Evolutionary conservation across 2,888 invertebrate species (phyloP), one percentile per base, ranked within the genome.

Genomic region (Caenorhabditis japonica): DNA sequence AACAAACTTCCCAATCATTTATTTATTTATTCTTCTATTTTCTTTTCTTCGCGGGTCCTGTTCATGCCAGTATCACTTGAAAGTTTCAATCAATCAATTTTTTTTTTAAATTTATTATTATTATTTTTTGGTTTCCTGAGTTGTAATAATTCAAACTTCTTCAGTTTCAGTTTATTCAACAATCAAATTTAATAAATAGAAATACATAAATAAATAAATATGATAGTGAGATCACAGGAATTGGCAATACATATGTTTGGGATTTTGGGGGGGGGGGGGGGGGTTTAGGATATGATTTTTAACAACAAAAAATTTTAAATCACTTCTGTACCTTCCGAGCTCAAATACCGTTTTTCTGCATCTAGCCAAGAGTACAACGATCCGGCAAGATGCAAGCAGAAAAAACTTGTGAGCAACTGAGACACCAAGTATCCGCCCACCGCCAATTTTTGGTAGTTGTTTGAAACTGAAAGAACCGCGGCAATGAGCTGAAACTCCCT

Each of bases 11-110:
- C n/a, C n/a, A n/a, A n/a, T n/a, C n/a, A n/a, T n/a, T n/a, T n/a
- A n/a, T n/a, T n/a, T n/a, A n/a, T n/a, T 4, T 27, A 13, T 30
- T 38, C 27, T 43, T 43, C 39, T 27, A 34, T 21, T 49, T 39
- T 23, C 33, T 49, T 43, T 19, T 33, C 7, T 34, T 8, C 2
- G 56, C 73, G 68, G 73, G 73, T 68, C 53, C 38, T 25, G 36
- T 27, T 68, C 51, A 74, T 74, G 73, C 68, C 73, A 74, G 68
- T 74, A 61, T 61, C 23, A 43, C 51, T 62, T 39, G 51, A n/a
- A 13, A 44, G 27, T 62, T 71, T 33, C 52, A 52, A 46, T 44
- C 27, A 39, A 52, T 19, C 21, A 12, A 33, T 33, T 43, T 55
- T 55, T 38, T n/a, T 21, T 38, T 23, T 27, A 13, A 30, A 10